Percentiles rank a stretch among this genome's conserved stretches.
Evolutionary conservation across 2,113 vertebrate species (phyloP).

Genomic region (Pterophyllum scalare): DNA sequence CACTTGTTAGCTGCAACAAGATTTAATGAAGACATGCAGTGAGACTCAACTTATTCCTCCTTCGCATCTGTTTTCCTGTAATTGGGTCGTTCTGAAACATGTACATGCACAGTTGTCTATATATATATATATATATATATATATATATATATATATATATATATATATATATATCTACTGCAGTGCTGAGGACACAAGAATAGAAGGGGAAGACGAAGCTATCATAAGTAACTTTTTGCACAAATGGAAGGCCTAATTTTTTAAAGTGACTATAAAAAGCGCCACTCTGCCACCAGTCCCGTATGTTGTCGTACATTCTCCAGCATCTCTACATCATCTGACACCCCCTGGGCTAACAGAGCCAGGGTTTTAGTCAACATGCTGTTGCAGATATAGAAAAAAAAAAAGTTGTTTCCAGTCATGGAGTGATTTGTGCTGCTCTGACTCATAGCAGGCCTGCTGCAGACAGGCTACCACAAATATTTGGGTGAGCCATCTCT

Average conservation of each 20-base stretch:
- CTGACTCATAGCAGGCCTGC: conserved; percentile 49
- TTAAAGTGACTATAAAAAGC: not conserved
- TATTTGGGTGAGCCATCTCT: conserved; percentile 67
- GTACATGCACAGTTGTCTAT: not conserved
- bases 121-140: not conserved
- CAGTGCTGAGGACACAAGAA: not conserved
- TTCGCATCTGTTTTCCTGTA: conserved; percentile 34
- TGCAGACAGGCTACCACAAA: conserved; percentile 64
- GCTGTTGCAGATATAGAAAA: conserved; percentile 26
- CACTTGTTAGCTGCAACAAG: conserved; percentile 29
- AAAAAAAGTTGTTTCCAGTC: conserved; percentile 36
- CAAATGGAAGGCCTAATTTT: not conserved
- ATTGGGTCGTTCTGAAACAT: conserved; percentile 45
- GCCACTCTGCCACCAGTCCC: not conserved
- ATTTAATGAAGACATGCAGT: conserved; percentile 45
- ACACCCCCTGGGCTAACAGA: conserved; percentile 17
- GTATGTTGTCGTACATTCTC: not conserved
- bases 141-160: too few species aligned
- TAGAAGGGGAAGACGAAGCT: not conserved
- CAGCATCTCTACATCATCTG: not conserved
- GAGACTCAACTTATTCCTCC: conserved; percentile 15
- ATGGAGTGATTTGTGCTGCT: conserved; percentile 45
- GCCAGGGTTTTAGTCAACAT: conserved; percentile 15
- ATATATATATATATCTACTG: not conserved
- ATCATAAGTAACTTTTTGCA: not conserved